phyloP scores from a whole-genome alignment of 2,888 invertebrate genomes.

The Cephus nigrinus region DNA sequence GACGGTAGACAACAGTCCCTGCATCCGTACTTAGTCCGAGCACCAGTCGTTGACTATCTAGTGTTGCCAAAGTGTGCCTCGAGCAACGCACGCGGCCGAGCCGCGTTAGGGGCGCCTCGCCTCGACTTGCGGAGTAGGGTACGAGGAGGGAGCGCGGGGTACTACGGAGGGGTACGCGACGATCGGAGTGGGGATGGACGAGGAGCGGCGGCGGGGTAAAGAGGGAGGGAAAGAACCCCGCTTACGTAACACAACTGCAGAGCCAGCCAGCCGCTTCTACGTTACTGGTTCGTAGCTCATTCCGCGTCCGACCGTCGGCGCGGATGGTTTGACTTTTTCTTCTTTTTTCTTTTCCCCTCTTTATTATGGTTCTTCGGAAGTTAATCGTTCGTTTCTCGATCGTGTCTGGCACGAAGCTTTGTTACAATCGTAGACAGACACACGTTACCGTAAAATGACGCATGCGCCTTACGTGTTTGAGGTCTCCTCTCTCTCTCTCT shows the following conservation, averaged over 20 bases:
- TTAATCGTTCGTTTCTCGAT: background rate
- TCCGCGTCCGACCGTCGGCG: background rate
- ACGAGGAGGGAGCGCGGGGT: slow-evolving; percentile 7
- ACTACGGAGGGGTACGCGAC: background rate
- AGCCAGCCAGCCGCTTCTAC: background rate
- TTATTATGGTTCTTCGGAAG: background rate
- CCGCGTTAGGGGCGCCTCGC: background rate
- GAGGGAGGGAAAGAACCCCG: background rate
- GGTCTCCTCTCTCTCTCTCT: background rate
- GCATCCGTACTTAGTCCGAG: slow-evolving; percentile 4
- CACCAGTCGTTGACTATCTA: slow-evolving; percentile 39
- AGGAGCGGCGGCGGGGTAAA: background rate
- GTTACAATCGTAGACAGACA: background rate
- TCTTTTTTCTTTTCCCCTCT: background rate
- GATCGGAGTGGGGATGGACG: background rate
- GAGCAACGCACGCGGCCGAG: slow-evolving; percentile 9
- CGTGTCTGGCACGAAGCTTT: background rate
- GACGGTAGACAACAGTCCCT: background rate
- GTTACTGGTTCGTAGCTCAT: background rate
- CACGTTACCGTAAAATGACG: background rate
- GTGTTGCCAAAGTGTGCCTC: slow-evolving; percentile 29
- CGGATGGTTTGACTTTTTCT: background rate
- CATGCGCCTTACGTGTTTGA: background rate
- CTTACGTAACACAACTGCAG: slow-evolving; percentile 16
- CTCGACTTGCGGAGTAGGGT: background rate